Conservation (phyloP, 2,797 vertebrate genomes). For the Rhinoraja longicauda region DNA sequence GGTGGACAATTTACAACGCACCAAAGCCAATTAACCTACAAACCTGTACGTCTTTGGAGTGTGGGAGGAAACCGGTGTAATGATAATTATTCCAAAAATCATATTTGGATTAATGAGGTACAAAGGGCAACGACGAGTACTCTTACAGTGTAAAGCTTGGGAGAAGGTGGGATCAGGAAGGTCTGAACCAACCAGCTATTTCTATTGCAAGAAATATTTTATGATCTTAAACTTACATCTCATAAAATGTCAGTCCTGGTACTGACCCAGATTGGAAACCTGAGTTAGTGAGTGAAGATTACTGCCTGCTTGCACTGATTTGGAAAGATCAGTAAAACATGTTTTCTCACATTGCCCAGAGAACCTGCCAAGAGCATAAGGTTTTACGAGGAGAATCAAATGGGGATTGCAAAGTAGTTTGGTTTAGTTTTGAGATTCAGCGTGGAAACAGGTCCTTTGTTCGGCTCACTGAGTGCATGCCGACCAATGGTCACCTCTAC, state of each 20-base stretch:
- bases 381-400: neutral
- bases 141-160: neutral
- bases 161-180: neutral
- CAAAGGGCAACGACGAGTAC: neutral
- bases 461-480: no score
- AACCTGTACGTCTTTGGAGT: no score
- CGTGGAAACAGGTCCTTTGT: no score
- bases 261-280: neutral
- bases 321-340: neutral
- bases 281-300: neutral
- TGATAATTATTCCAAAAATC: no score
- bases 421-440: no score
- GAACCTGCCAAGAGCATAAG: neutral
- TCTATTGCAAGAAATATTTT: neutral
- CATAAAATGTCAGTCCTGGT: neutral
- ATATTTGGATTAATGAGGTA: neutral
- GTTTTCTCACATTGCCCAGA: neutral
- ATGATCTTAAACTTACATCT: neutral
- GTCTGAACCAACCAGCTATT: neutral
- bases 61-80: no score
- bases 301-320: conserved; percentile 9
- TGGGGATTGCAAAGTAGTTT: neutral
- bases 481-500: no score
- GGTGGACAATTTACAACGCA: no score
- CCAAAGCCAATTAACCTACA: no score